phyloP scores from a whole-genome alignment of 92 coral and sea anemone species.

The Phymanthus crucifer region DNA sequence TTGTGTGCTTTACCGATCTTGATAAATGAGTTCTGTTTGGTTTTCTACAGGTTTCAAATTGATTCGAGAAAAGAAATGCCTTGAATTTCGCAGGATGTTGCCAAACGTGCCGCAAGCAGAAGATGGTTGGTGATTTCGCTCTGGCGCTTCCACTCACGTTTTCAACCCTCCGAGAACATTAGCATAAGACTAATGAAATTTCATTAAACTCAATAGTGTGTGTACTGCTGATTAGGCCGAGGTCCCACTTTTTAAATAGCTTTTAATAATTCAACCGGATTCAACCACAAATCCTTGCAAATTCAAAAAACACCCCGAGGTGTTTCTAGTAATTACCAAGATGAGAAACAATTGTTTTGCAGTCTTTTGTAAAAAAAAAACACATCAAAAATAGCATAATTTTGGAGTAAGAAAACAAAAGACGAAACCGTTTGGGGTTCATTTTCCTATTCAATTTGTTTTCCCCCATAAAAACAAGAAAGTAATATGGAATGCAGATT shows the following conservation, averaged over 20 bases:
- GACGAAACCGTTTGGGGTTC: background rate
- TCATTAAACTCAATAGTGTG: conserved; percentile 87
- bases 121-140: background rate
- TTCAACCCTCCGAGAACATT: conserved; percentile 58
- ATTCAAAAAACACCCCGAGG: conserved; percentile 85
- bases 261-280: conserved; percentile 97
- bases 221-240: conserved; percentile 82
- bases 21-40: background rate
- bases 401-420: background rate
- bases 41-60: background rate
- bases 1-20: background rate
- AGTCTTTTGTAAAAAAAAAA: conserved; percentile 44
- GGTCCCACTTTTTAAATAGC: conserved; percentile 88
- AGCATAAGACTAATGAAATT: conserved; percentile 93
- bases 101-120: background rate
- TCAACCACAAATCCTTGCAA: conserved; percentile 78
- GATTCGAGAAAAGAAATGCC: background rate
- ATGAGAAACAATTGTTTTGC: conserved; percentile 64
- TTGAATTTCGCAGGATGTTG: background rate
- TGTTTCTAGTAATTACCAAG: conserved; percentile 78
- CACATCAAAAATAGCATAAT: background rate
- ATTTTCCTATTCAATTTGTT: background rate
- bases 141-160: background rate
- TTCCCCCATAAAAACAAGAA: background rate
- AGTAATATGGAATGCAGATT: background rate